Evolutionary conservation across 2,888 invertebrate genomes (phyloP).

Genomic region (Cantharis lateralis): DNA sequence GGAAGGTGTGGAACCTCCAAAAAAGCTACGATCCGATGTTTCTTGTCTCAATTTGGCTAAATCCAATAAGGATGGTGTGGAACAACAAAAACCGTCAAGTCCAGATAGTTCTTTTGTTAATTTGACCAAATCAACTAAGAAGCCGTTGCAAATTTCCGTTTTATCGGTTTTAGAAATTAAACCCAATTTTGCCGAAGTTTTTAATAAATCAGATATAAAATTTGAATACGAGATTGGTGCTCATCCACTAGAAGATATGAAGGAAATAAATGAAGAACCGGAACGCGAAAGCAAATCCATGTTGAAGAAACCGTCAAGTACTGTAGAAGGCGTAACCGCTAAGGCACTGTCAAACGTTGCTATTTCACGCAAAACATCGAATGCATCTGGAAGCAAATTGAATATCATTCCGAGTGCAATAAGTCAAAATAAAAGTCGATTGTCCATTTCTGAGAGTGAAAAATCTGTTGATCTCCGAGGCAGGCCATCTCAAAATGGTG

Average conservation of each 20-base stretch:
- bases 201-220: background rate
- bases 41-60: background rate
- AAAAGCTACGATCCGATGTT: constrained; percentile 8
- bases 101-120: background rate
- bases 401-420: background rate
- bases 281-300: background rate
- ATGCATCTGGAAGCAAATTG: background rate
- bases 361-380: background rate
- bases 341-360: background rate
- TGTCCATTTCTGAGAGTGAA: background rate
- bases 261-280: background rate
- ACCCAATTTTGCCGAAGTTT: background rate
- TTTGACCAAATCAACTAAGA: background rate
- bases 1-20: constrained; percentile 38
- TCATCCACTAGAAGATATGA: background rate
- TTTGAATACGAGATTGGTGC: background rate
- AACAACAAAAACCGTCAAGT: background rate
- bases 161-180: constrained; percentile 11
- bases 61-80: background rate
- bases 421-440: background rate
- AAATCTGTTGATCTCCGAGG: background rate
- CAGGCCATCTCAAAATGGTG: background rate
- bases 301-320: background rate
- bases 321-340: no score
- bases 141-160: background rate